A percentile compares a stretch with the other conserved stretches of the same genome.
Evolutionary conservation across 2,888 invertebrate genomes (phyloP).

Genomic region (Dolichopus griseipennis): DNA sequence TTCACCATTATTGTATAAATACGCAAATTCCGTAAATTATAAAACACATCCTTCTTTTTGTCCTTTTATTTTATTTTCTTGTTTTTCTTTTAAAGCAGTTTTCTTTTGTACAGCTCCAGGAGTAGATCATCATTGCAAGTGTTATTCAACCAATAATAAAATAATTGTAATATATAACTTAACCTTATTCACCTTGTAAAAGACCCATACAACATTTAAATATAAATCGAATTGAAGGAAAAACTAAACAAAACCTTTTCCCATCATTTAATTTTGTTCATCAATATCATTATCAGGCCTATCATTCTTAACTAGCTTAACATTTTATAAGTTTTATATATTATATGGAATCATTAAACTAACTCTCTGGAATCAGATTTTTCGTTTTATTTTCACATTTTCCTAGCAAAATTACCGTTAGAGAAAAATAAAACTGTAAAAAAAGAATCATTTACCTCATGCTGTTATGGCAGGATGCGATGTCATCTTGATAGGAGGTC

Average conservation of each 20-base stretch:
- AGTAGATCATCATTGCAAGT: not conserved
- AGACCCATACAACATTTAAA: too few relatives aligned
- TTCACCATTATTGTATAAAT: not conserved
- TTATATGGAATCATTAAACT: not conserved
- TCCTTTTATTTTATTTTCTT: too few relatives aligned
- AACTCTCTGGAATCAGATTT: too few relatives aligned
- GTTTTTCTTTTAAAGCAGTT: too few relatives aligned
- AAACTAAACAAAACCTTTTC: not conserved
- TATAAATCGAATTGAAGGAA: too few relatives aligned
- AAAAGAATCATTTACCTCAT: not conserved
- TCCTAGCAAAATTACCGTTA: not conserved
- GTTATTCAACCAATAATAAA: not conserved
- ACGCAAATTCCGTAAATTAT: too few relatives aligned
- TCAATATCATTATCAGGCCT: not conserved
- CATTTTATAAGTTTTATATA: not conserved
- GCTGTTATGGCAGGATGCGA: constrained; percentile 2
- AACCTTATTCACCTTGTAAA: not conserved
- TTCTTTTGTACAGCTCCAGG: too few relatives aligned
- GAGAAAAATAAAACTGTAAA: not conserved
- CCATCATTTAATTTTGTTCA: too few relatives aligned
- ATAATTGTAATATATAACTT: not conserved
- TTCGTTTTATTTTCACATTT: too few relatives aligned
- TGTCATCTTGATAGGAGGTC: constrained; percentile 1
- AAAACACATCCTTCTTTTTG: too few relatives aligned
- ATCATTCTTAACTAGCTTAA: not conserved